phyloP scores from a whole-genome alignment of 2,888 invertebrate genomes.

The Ichneumoninae sp. region DNA sequence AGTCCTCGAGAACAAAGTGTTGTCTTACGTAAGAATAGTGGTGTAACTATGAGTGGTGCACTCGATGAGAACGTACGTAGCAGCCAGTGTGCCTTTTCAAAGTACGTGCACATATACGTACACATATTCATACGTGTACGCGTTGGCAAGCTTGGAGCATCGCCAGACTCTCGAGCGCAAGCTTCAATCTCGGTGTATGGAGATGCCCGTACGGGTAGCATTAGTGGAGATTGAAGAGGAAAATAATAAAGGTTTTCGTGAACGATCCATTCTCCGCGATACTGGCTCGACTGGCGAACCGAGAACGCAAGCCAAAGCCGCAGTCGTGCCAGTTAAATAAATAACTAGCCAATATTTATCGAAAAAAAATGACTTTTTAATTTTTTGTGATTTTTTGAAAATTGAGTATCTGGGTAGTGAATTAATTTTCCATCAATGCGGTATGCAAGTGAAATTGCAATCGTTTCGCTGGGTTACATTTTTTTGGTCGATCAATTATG shows the following conservation, averaged over 20 bases:
- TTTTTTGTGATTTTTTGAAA: background rate
- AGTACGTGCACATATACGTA: constrained; percentile 20
- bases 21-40: constrained; percentile 56
- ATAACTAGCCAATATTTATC: background rate
- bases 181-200: constrained; percentile 59
- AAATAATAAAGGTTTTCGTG: constrained; percentile 58
- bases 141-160: constrained; percentile 45
- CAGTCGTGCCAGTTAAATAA: background rate
- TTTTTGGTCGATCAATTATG: background rate
- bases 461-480: constrained; percentile 18
- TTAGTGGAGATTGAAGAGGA: constrained; percentile 57
- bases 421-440: background rate
- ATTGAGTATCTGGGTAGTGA: background rate
- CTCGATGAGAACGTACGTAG: constrained; percentile 45
- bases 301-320: background rate
- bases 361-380: background rate
- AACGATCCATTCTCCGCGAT: constrained; percentile 52
- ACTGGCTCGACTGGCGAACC: background rate
- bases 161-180: constrained; percentile 57
- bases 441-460: background rate
- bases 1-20: constrained; percentile 58
- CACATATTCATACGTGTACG: background rate
- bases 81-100: constrained; percentile 43
- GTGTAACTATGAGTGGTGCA: constrained; percentile 52
- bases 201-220: constrained; percentile 47